Evolutionary conservation across 2,797 vertebrate genomes (phyloP).

Genomic region (Acrossocheilus wenchowensis): DNA sequence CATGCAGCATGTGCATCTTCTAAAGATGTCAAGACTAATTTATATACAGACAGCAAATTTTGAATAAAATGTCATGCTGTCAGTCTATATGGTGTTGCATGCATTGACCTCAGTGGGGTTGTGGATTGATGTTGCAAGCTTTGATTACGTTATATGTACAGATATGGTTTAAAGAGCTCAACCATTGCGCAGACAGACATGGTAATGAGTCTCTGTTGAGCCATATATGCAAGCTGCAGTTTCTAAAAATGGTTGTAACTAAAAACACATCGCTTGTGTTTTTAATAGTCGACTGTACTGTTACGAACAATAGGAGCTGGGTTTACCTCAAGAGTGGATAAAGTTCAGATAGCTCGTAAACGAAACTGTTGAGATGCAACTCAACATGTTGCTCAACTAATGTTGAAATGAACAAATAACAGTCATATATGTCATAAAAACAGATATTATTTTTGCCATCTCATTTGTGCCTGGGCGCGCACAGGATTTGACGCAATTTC

Average conservation of each 20-base stretch:
- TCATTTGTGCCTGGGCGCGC: neutral
- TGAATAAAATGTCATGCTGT: neutral
- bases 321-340: constrained; percentile 14
- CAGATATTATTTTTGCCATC: neutral
- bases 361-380: neutral
- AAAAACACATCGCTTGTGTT: neutral
- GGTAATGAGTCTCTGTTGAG: neutral
- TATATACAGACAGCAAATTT: neutral
- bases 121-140: neutral
- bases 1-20: neutral
- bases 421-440: neutral
- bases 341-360: neutral
- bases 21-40: neutral
- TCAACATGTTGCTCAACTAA: neutral
- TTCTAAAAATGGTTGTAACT: neutral
- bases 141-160: constrained; percentile 9
- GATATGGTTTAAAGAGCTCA: neutral
- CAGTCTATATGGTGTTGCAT: neutral
- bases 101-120: neutral
- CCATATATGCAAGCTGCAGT: neutral
- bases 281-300: neutral
- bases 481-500: neutral
- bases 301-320: neutral
- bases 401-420: neutral
- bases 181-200: neutral